A percentile compares a stretch with the other conserved stretches of the same genome.
These are phyloP conservation scores for Anoplopoma fimbria DNA, from an alignment of 2,113 vertebrate genomes.

Conservation along the genomic window DNA sequence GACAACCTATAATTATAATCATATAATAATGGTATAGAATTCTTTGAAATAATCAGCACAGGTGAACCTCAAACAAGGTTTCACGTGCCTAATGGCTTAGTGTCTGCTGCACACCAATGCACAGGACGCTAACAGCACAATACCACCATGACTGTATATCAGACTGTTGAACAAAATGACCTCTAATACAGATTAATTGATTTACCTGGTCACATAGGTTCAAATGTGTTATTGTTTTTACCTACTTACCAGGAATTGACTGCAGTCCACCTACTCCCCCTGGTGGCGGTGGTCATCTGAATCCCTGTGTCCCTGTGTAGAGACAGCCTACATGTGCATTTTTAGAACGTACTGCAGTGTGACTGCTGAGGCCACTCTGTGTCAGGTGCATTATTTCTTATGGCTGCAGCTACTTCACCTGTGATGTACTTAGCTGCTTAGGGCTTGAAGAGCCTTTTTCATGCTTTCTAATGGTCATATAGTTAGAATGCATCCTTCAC, in stretches of 20 bases:
- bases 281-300: constrained; percentile 63
- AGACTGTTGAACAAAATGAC: not conserved
- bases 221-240: not conserved
- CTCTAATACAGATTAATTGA: not conserved
- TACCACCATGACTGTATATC: not conserved
- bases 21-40: not conserved
- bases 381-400: not conserved
- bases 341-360: not conserved
- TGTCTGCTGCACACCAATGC: not conserved
- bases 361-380: not conserved
- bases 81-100: not conserved
- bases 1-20: not conserved
- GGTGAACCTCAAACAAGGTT: not conserved
- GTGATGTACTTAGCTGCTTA: not conserved
- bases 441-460: not conserved
- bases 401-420: not conserved
- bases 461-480: not conserved
- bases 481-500: not conserved
- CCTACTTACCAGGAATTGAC: not conserved
- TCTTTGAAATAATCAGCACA: not conserved
- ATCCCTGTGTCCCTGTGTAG: not conserved
- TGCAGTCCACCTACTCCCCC: constrained; percentile 73
- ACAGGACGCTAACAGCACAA: not conserved
- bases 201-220: not conserved
- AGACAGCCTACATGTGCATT: not conserved